A percentile compares a stretch with the other conserved stretches of the same genome.
These are phyloP conservation scores for Perithous albicinctus DNA, from an alignment of 2,888 invertebrate genomes.

Conservation along the genomic window DNA sequence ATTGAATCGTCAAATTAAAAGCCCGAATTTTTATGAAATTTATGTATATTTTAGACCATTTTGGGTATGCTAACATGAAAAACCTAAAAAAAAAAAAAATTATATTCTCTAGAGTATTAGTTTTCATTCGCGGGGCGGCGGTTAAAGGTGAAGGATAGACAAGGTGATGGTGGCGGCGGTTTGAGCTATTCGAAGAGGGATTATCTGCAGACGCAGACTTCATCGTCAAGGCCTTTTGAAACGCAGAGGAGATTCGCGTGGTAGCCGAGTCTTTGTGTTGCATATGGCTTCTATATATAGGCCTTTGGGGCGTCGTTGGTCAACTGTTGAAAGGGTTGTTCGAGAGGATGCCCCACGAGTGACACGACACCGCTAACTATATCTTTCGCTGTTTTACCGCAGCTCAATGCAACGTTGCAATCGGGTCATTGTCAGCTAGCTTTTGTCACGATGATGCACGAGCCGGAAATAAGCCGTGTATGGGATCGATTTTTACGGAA, in stretches of 20 bases:
- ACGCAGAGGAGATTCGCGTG: neutral
- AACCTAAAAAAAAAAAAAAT: too few relatives aligned
- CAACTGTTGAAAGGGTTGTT: conserved; percentile 49
- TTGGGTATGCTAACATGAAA: too few relatives aligned
- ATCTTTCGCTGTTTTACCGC: neutral
- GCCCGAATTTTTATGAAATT: too few relatives aligned
- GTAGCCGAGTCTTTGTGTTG: neutral
- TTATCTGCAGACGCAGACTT: neutral
- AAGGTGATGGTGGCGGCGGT: neutral
- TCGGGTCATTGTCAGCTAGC: neutral
- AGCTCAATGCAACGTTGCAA: neutral
- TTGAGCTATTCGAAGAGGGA: neutral
- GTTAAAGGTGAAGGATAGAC: neutral
- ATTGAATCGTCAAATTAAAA: too few relatives aligned
- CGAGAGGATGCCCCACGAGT: conserved; percentile 59
- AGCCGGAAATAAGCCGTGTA: neutral
- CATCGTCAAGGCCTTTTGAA: conserved; percentile 3
- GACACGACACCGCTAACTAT: conserved; percentile 13
- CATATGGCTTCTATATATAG: conserved; percentile 18
- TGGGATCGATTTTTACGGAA: too few relatives aligned
- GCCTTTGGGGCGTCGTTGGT: conserved; percentile 39
- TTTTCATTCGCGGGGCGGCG: neutral
- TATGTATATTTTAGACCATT: too few relatives aligned
- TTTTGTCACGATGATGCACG: neutral
- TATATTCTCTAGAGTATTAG: neutral